Conservation (phyloP, 2,113 vertebrate genomes). For the Lethenteron reissneri region DNA sequence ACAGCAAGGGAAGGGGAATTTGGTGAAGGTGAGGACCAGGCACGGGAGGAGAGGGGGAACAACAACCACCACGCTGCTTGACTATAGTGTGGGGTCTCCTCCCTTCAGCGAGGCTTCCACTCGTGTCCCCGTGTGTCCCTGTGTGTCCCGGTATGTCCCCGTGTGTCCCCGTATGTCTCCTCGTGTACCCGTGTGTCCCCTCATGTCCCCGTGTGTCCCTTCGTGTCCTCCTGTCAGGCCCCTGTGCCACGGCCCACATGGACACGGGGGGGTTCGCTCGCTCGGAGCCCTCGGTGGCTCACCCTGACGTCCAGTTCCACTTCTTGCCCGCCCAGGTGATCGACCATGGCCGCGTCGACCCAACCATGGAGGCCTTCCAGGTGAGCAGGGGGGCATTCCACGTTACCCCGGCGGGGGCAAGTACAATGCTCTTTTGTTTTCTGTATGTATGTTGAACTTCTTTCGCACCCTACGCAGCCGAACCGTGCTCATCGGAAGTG, state of each 20-base stretch:
- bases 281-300: conserved; percentile 35
- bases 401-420: no score
- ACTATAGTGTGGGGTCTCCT: background rate
- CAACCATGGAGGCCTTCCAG: conserved; percentile 66
- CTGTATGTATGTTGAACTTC: no score
- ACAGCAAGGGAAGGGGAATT: no score
- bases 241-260: conserved; percentile 61
- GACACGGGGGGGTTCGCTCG: conserved; percentile 86
- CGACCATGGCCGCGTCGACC: conserved; percentile 52
- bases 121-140: background rate
- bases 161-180: no score
- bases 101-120: background rate
- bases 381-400: conserved; percentile 19
- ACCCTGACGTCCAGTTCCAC: conserved; percentile 88
- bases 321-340: conserved; percentile 88
- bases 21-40: background rate
- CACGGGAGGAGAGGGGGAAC: background rate
- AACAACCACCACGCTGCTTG: background rate
- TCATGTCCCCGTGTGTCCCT: background rate
- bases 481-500: no score
- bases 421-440: no score
- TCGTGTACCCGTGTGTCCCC: background rate
- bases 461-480: no score
- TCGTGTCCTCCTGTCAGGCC: conserved; percentile 24
- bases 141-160: background rate